Evolutionary conservation across 2,888 invertebrate genomes (phyloP).

Genomic region (Patella depressa): DNA sequence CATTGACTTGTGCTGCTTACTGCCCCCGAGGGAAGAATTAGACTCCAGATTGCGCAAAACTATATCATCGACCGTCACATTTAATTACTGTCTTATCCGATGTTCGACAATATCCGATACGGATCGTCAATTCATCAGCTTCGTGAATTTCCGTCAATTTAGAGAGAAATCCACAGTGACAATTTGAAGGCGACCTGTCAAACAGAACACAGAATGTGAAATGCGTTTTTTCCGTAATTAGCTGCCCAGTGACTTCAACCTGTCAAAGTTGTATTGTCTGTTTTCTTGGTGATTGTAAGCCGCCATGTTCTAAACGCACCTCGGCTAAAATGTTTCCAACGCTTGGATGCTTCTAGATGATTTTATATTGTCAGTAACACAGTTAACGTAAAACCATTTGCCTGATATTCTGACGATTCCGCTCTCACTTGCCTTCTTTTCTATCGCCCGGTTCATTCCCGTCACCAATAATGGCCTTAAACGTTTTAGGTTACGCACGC

Average conservation of each 20-base stretch:
- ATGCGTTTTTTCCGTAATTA: conserved; percentile 12
- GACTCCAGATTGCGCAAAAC: neutral
- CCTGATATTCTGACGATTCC: neutral
- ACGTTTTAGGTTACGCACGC: conserved; percentile 6
- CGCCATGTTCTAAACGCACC: neutral
- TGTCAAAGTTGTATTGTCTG: neutral
- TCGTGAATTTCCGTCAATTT: conserved; percentile 26
- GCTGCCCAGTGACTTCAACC: neutral
- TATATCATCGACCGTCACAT: conserved; percentile 5
- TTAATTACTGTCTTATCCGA: conserved; percentile 11
- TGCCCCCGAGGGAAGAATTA: conserved; percentile 1
- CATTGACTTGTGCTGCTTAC: neutral
- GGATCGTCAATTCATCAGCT: conserved; percentile 22
- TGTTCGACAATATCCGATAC: conserved; percentile 31
- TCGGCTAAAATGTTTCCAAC: conserved; percentile 8
- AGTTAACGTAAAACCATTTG: neutral
- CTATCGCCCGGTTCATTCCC: neutral
- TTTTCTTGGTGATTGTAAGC: neutral
- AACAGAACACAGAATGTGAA: neutral
- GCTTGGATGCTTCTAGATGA: neutral
- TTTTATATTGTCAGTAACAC: neutral
- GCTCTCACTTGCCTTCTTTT: neutral
- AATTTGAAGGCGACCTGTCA: conserved; percentile 36
- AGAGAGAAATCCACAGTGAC: conserved; percentile 26
- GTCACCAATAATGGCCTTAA: neutral